Conservation (phyloP, 2,888 invertebrate species). For the Plebejus melissa region DNA sequence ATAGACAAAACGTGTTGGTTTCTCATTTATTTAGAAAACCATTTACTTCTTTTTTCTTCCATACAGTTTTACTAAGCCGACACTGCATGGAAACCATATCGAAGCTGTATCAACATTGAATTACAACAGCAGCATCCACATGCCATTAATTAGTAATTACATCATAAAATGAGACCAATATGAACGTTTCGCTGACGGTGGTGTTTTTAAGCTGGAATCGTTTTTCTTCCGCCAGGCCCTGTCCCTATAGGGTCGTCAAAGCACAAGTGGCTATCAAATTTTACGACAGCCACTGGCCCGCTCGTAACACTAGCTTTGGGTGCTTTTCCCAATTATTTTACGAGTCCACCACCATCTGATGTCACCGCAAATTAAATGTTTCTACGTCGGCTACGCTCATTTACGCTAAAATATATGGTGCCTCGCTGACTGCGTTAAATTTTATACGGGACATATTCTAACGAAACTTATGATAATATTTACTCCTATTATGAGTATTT, state of each 20-base stretch:
- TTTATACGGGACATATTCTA: not conserved
- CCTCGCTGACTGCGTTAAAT: not conserved
- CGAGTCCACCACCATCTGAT: constrained; percentile 36
- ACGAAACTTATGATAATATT: not conserved
- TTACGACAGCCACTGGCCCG: constrained; percentile 58
- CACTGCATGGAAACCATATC: too few relatives aligned
- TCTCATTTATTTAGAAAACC: too few relatives aligned
- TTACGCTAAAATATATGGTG: constrained; percentile 10
- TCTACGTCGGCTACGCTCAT: not conserved
- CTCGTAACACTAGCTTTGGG: constrained; percentile 52
- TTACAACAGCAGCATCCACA: too few relatives aligned
- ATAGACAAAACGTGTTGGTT: too few relatives aligned
- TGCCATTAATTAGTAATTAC: not conserved
- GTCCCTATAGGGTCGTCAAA: constrained; percentile 39
- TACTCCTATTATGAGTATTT: not conserved
- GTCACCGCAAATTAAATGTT: constrained; percentile 23
- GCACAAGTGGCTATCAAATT: constrained; percentile 60
- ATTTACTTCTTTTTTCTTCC: too few relatives aligned
- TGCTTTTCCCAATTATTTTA: constrained; percentile 60
- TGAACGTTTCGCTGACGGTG: constrained; percentile 19
- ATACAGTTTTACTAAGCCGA: not conserved
- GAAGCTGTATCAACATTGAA: too few relatives aligned
- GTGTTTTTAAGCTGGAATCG: constrained; percentile 22
- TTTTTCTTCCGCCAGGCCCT: constrained; percentile 29
- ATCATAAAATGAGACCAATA: not conserved